Evolutionary conservation across 2,797 vertebrate genomes (phyloP).

Genomic region (Triplophysa yarkandensis): DNA sequence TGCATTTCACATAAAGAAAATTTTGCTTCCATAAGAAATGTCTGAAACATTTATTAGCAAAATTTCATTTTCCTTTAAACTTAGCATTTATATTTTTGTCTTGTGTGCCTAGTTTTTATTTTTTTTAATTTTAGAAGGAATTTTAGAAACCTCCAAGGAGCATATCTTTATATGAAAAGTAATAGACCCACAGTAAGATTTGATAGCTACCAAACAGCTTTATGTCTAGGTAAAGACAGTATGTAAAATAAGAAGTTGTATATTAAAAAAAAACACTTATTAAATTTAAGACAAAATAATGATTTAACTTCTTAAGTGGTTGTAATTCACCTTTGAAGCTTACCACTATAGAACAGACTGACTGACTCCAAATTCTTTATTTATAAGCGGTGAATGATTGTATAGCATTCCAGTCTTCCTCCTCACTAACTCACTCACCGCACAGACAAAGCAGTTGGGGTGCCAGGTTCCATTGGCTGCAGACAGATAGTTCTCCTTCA

Average conservation of each 20-base stretch:
- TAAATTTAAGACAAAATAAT: constrained; percentile 3
- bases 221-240: background rate
- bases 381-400: constrained; percentile 24
- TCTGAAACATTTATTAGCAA: background rate
- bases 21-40: background rate
- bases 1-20: too few species aligned
- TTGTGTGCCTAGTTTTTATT: background rate
- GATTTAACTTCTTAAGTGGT: background rate
- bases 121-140: background rate
- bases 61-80: too few species aligned
- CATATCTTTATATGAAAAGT: background rate
- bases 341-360: constrained; percentile 34
- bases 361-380: constrained; percentile 42
- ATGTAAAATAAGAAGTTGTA: background rate
- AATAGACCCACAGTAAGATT: background rate
- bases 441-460: constrained; percentile 88
- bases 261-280: background rate
- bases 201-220: background rate
- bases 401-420: constrained; percentile 35
- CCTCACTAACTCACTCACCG: constrained; percentile 72
- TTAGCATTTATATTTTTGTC: background rate
- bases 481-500: constrained; percentile 85
- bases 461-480: constrained; percentile 90
- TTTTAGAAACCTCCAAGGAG: background rate
- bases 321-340: constrained; percentile 24